phyloP scores from a whole-genome alignment of 2,888 invertebrate species.

The Acrocera orbiculus region DNA sequence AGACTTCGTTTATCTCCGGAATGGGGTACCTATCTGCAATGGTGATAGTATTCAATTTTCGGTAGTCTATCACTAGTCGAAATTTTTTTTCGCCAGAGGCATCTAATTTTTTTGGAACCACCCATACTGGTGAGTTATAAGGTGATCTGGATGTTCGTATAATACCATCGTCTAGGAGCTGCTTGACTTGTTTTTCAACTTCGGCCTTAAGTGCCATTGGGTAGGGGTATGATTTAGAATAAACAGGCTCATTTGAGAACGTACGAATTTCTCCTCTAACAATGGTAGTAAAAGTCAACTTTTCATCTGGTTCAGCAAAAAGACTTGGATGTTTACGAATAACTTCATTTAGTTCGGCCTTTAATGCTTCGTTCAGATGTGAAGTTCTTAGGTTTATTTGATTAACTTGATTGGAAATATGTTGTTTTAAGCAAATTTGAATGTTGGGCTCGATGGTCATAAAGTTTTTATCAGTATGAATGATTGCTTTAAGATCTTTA shows the following conservation, averaged over 20 bases:
- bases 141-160: constrained; percentile 3
- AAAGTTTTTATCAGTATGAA: constrained; percentile 1
- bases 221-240: constrained; percentile 6
- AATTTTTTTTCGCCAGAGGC: constrained; percentile 7
- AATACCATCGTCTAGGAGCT: constrained; percentile 8
- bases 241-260: constrained; percentile 1
- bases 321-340: background rate
- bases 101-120: constrained; percentile 7
- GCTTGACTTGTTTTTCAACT: constrained; percentile 5
- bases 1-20: constrained; percentile 4
- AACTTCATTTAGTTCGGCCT: background rate
- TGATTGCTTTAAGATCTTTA: background rate
- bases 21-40: constrained; percentile 8
- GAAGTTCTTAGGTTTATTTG: background rate
- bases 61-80: constrained; percentile 8
- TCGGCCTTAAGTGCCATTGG: constrained; percentile 2
- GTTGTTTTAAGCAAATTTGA: constrained; percentile 1
- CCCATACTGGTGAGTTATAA: constrained; percentile 1
- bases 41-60: constrained; percentile 8
- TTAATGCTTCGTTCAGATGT: background rate
- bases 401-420: background rate
- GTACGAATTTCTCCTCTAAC: constrained; percentile 5
- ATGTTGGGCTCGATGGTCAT: background rate
- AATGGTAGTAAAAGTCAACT: constrained; percentile 1
- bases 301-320: constrained; percentile 2